Evolutionary conservation across 2,797 vertebrate genomes (phyloP), one percentile per base, ranked within the genome.

Genomic region (Syndactyla subalaris): DNA sequence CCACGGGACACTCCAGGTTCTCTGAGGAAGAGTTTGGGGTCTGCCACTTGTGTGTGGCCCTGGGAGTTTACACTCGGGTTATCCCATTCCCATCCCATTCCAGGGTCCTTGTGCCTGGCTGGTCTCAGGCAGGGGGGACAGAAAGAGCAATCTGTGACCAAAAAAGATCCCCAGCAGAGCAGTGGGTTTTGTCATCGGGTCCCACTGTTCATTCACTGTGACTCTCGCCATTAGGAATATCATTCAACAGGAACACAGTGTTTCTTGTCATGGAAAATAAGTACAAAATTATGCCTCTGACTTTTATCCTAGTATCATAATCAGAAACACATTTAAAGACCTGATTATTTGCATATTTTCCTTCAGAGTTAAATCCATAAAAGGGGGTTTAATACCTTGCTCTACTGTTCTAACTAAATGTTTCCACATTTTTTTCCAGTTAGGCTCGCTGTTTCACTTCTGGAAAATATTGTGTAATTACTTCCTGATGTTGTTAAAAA

Each of bases 361-460:
- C 96, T 95, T 95, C 96, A 85, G 96, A 97, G 96, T 98, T 98
- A 97, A 98, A 98, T 97, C 98, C 96, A 97, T 98, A 97, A 97
- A 98, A 97, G 96, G 95, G 86, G 84, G 93, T 97, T 97, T 97
- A 98, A 96, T 98, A 97, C 97, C 97, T 97, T 97, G 96, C 96
- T 97, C 97, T 98, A 97, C 98, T 97, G 97, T 98, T 98, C 96
- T 97, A 97, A 98, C 97, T 98, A 98, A 98, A 97, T 92, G 97
- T 97, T 98, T 98, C 98, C 98, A 98, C 96, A 98, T 98, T 98
- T 97, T 97, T 98, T 98, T 97, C 97, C 98, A 98, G 96, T 98
- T 97, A 96, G 96, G 92, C 96, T 97, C 91, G 96, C 98, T 96
- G 97, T 98, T 98, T 97, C 98, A 98, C 97, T 98, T 98, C 98